Evolutionary conservation across 2,888 invertebrate species (phyloP), one percentile per base, ranked within the genome.

Genomic region (Gymnocheta viridis): DNA sequence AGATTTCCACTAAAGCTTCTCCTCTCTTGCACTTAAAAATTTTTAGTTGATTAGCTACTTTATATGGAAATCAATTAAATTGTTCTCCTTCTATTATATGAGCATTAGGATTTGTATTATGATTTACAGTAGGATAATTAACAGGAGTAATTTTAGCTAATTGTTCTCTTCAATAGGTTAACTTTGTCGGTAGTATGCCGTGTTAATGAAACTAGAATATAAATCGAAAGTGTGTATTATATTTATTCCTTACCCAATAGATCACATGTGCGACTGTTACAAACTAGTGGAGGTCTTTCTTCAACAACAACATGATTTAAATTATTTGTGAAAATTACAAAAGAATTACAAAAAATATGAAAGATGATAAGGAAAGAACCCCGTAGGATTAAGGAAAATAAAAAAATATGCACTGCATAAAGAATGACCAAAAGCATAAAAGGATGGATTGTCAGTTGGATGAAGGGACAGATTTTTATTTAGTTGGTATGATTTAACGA

Each of bases 251-350:
- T 51, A 51, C 58, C 66, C 49, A 49, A 73, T 44, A 49, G 9
- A 56, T 35, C 9, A 24, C 22, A 51, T 38, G 29, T 38, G 17
- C 5, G 27, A 49, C 6, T 9, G 51, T 24, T 22, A 7, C 5
- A 10, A 56, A 32, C 14, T 19, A 54, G 29, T 29, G 41, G 44
- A 41, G 51, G n/a, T n/a, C n/a, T 56, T 51, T 60, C 54, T 41
- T 32, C 72, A 66, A n/a, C 64, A 54, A 35, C 49, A 80, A 58
- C 47, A 77, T 58, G 67, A 67, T 84, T 80, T 56, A 80, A 78
- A 81, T 78, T 81, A 76, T 81, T 84, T 81, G 69, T 73, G 73
- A 84, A 77, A 77, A 73, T 77, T 54, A 69, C 67, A 49, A 78
- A 69, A 69, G 41, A 74, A 69, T 60, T 32, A 62, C 32, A 74